Conservation (phyloP, 1,140 invertebrate genomes). For the Bombus soroeensis region DNA sequence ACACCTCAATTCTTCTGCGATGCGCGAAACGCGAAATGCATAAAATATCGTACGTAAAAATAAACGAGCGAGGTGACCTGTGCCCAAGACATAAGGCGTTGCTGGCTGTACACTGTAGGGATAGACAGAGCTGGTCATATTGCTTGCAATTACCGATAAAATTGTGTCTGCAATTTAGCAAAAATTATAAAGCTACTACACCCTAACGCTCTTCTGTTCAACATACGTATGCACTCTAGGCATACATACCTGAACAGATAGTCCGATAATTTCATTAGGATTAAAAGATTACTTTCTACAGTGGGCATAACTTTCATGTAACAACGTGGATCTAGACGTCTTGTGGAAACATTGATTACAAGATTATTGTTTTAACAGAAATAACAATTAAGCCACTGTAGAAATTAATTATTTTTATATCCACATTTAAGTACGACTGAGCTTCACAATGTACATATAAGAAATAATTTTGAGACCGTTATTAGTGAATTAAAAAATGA, state of each 20-base stretch:
- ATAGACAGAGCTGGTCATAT: slow-evolving; percentile 82
- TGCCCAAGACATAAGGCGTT: slow-evolving; percentile 78
- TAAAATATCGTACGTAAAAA: slow-evolving; percentile 77
- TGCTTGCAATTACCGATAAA: slow-evolving; percentile 71
- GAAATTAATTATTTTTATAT: slow-evolving; percentile 50
- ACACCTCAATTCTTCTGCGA: slow-evolving; percentile 73
- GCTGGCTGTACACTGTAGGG: slow-evolving; percentile 81
- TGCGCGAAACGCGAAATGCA: slow-evolving; percentile 78
- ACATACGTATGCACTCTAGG: slow-evolving; percentile 24
- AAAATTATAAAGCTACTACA: slow-evolving; percentile 55
- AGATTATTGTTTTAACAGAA: neutral
- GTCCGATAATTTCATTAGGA: neutral
- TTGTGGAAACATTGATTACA: neutral
- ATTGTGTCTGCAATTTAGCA: slow-evolving; percentile 65
- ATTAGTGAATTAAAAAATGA: slow-evolving; percentile 15
- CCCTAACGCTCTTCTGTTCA: slow-evolving; percentile 25
- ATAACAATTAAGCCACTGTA: slow-evolving; percentile 42
- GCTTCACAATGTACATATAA: neutral
- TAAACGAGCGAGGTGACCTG: slow-evolving; percentile 78
- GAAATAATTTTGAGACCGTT: neutral
- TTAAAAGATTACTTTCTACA: slow-evolving; percentile 41
- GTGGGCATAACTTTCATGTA: slow-evolving; percentile 1
- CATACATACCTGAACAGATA: slow-evolving; percentile 53
- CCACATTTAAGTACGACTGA: slow-evolving; percentile 41
- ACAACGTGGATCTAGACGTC: neutral